Evolutionary conservation across 2,888 invertebrate genomes (phyloP), one percentile per base, ranked within the genome.

Genomic region (Eutolmus rufibarbis): DNA sequence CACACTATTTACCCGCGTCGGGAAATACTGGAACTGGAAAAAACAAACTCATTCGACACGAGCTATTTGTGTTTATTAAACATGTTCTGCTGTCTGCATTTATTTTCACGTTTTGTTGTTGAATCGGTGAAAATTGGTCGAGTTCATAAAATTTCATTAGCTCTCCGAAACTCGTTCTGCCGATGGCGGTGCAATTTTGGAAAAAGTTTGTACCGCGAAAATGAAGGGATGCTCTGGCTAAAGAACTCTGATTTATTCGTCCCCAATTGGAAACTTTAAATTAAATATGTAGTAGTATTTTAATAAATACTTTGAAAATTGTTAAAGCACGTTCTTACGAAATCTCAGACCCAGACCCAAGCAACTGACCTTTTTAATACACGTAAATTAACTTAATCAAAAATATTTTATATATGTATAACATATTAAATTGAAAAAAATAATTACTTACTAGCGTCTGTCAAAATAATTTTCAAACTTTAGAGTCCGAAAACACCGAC

Each of bases 51-150:
- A 78, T 78, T 78, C 78, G 43, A 78, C 78, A 78, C 43, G 40
- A 78, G 40, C 43, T 43, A 78, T 78, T 78, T 78, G 78, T 78
- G 37, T 78, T 78, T 78, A 78, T 78, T 78, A 78, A 78, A 78
- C 43, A 78, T 78, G 43, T 23, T 43, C 23, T 43, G 78, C 37
- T 76, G 43, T 78, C 43, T 78, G 43, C 78, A 78, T 78, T 78
- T 37, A 66, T 66, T 66, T 66, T 66, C 66, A n/a, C 23, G 23
- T 66, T 66, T 66, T 19, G 28, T 66, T 66, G 66, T 66, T 66
- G 28, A 66, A 28, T 66, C 66, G 28, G 66, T 23, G 66, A 66
- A 66, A 66, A 66, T 66, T 66, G 66, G 66, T 66, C 66, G 66
- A 66, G 66, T 66, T 66, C 66, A 66, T 66, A 28, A 66, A 66